phyloP scores from a whole-genome alignment of 2,113 vertebrate genomes.

The Nipponia nippon region DNA sequence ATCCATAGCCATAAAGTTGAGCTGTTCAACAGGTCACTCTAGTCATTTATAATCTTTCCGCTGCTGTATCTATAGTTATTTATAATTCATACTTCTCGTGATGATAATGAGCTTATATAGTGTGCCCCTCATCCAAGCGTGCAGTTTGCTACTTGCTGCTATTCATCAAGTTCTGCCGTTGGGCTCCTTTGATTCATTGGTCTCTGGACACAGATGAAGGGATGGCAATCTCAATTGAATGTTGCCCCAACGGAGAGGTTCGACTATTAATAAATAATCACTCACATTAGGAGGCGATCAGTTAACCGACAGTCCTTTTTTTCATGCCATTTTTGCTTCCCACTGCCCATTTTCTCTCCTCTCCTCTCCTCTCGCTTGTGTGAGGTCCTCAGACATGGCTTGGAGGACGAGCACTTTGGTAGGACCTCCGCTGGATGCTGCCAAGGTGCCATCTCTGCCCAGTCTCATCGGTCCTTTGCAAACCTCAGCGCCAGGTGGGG shows the following conservation, averaged over 20 bases:
- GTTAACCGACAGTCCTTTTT: not conserved
- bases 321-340: not conserved
- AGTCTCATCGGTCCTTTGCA: fast-evolving
- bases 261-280: not conserved
- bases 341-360: not conserved
- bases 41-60: not conserved
- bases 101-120: not conserved
- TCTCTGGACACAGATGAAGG: not conserved
- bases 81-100: not conserved
- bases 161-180: not conserved
- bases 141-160: not conserved
- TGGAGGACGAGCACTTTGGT: fast-evolving
- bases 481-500: not conserved
- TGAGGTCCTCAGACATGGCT: not conserved
- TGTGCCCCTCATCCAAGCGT: fast-evolving
- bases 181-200: not conserved
- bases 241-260: not conserved
- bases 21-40: not conserved
- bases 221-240: not conserved
- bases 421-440: not conserved
- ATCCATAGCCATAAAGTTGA: not conserved
- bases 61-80: not conserved
- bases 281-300: not conserved
- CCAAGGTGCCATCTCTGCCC: fast-evolving
- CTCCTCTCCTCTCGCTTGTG: not conserved